Evolutionary conservation across 2,888 invertebrate species (phyloP).

Genomic region (Scaptomyza flava): DNA sequence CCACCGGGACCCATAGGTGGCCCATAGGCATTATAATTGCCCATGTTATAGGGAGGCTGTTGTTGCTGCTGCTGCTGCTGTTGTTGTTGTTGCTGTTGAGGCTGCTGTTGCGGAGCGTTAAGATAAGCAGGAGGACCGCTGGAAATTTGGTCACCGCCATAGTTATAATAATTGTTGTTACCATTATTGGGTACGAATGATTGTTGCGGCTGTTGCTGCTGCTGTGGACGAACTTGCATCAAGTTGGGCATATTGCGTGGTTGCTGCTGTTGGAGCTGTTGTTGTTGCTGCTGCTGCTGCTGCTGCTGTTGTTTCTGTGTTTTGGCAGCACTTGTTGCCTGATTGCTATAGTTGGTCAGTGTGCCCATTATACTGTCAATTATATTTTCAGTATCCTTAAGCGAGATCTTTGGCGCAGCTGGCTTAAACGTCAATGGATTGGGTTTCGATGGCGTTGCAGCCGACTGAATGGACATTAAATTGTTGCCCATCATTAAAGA

Average conservation of each 20-base stretch:
- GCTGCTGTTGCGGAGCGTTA: constrained; percentile 14
- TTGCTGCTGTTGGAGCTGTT: not conserved
- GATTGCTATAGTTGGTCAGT: constrained; percentile 71
- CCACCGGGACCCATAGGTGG: constrained; percentile 46
- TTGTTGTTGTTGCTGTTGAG: constrained; percentile 12
- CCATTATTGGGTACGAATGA: constrained; percentile 9
- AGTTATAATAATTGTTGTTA: constrained; percentile 29
- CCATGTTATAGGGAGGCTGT: constrained; percentile 39
- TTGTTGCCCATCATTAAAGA: not conserved
- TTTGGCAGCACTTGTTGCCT: constrained; percentile 26
- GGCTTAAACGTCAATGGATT: constrained; percentile 78
- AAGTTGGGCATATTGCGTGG: constrained; percentile 5
- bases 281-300: constrained; percentile 10
- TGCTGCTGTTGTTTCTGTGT: constrained; percentile 23
- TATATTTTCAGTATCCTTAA: constrained; percentile 86
- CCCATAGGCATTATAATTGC: constrained; percentile 41
- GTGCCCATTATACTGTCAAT: constrained; percentile 88
- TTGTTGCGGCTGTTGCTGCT: constrained; percentile 20
- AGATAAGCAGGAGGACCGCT: constrained; percentile 13
- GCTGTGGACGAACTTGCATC: constrained; percentile 10
- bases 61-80: not conserved
- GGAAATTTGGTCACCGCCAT: constrained; percentile 27
- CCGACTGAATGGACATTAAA: constrained; percentile 32
- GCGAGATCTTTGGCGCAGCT: constrained; percentile 70
- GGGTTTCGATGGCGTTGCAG: constrained; percentile 55